phyloP scores from a whole-genome alignment of 2,888 invertebrate species.

The Plusia festucae region DNA sequence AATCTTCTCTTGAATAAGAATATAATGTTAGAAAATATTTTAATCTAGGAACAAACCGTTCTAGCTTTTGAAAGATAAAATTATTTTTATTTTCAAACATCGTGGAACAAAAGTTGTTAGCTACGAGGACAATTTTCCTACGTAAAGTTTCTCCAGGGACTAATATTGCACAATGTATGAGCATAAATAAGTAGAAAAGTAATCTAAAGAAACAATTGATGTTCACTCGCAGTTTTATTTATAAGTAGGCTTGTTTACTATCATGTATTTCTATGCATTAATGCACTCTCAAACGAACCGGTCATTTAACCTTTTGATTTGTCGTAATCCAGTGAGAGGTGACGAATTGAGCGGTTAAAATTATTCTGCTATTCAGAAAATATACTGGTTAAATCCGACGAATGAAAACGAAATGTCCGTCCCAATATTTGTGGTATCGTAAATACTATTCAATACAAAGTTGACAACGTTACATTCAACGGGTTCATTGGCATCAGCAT shows the following conservation, averaged over 20 bases:
- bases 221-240: not conserved
- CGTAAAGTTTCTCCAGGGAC: not conserved
- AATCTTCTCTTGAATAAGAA: too few relatives aligned
- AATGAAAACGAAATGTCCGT: not conserved
- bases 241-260: not conserved
- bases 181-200: not conserved
- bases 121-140: not conserved
- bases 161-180: not conserved
- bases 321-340: too few relatives aligned
- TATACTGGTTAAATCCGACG: not conserved
- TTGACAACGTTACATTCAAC: not conserved
- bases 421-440: not conserved
- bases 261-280: too few relatives aligned
- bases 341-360: too few relatives aligned
- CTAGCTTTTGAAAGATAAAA: not conserved
- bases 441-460: not conserved
- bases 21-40: not conserved
- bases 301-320: too few relatives aligned
- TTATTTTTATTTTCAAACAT: slow-evolving; percentile 3
- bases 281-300: too few relatives aligned
- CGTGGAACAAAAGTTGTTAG: not conserved
- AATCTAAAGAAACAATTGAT: slow-evolving; percentile 2
- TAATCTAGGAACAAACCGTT: not conserved
- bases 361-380: not conserved
- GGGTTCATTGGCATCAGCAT: too few relatives aligned